These are phyloP conservation scores for Tachycineta bicolor DNA, from an alignment of 2,113 vertebrate genomes.

Conservation along the genomic window DNA sequence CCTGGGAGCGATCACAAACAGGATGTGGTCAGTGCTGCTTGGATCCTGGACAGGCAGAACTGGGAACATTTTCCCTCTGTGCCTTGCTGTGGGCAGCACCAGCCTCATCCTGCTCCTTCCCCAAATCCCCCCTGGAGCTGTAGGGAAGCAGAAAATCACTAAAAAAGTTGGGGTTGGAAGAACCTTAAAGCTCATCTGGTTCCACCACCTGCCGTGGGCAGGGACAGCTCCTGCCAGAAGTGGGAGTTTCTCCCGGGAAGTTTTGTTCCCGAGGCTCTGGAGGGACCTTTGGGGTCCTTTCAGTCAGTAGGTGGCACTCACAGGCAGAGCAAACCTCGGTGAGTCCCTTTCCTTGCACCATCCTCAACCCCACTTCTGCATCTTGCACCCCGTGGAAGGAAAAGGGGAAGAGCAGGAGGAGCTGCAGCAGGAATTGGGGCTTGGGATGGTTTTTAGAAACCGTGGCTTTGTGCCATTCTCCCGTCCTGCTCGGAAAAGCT, in stretches of 20 bases:
- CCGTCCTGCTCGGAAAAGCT: background rate
- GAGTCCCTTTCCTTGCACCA: background rate
- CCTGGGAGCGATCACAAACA: background rate
- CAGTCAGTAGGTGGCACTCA: constrained; percentile 58
- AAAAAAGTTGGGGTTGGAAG: background rate
- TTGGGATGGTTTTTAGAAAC: fast-evolving
- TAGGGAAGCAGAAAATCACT: background rate
- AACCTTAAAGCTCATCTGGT: background rate
- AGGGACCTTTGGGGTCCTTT: background rate
- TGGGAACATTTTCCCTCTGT: background rate
- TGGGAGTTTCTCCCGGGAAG: background rate
- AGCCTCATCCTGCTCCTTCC: background rate
- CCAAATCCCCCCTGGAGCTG: fast-evolving
- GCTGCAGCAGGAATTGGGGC: background rate
- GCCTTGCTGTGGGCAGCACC: background rate
- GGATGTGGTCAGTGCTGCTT: constrained; percentile 20
- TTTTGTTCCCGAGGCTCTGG: background rate
- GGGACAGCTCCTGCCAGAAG: background rate
- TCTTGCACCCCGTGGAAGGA: fast-evolving
- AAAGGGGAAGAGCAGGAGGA: background rate
- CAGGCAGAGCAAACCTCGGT: background rate
- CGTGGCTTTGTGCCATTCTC: fast-evolving
- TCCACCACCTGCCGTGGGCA: background rate
- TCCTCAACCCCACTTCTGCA: fast-evolving
- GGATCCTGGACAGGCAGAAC: background rate